Conservation (phyloP, 2,113 vertebrate species). For the Elachura formosa region DNA sequence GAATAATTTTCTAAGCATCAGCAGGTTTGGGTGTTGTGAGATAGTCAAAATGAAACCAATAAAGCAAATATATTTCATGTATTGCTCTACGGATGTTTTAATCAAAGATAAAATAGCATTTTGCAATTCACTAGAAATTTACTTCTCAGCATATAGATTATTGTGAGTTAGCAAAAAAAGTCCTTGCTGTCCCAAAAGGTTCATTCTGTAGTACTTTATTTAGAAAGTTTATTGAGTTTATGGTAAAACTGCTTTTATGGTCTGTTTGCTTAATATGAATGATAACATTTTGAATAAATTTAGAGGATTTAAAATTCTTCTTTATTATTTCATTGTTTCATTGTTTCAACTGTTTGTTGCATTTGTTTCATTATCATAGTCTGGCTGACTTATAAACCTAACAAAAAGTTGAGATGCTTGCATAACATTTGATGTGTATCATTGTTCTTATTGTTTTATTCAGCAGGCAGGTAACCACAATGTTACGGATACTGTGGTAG, state of each 20-base stretch:
- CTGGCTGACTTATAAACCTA: background rate
- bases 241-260: background rate
- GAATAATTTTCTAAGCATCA: conserved; percentile 6
- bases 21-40: background rate
- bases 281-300: background rate
- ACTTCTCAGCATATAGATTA: background rate
- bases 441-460: background rate
- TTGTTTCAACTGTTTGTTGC: background rate
- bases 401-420: background rate
- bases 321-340: too few species aligned
- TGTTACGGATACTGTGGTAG: background rate
- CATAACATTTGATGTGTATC: background rate
- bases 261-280: background rate
- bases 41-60: conserved; percentile 9
- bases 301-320: background rate
- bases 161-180: background rate
- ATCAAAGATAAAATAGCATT: background rate
- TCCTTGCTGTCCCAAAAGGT: background rate
- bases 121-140: background rate
- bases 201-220: background rate
- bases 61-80: background rate
- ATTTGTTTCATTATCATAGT: background rate
- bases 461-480: background rate
- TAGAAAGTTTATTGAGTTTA: background rate
- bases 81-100: background rate